Conservation (phyloP, 2,113 vertebrate species). For the Grantiella picta region DNA sequence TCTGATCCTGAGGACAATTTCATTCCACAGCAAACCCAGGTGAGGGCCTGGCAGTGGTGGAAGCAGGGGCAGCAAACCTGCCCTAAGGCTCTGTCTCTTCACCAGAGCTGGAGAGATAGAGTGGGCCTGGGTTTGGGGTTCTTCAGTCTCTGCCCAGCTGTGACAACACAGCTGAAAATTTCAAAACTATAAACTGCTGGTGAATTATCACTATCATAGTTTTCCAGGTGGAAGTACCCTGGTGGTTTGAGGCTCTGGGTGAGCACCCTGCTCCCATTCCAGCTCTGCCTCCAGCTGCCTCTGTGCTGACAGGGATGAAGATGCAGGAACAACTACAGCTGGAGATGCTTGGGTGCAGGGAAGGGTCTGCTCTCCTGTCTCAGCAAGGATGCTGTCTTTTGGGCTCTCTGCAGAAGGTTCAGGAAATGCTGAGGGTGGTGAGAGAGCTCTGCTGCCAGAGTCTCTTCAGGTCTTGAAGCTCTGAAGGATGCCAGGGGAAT, state of each 20-base stretch:
- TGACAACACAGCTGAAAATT: neutral
- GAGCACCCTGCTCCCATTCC: neutral
- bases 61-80: neutral
- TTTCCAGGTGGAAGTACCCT: neutral
- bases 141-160: neutral
- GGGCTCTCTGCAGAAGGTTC: neutral
- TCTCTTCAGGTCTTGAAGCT: neutral
- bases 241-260: neutral
- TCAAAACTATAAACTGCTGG: neutral
- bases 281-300: neutral
- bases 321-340: neutral
- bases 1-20: neutral
- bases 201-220: neutral
- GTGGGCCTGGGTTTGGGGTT: neutral
- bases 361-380: neutral
- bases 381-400: neutral
- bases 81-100: neutral
- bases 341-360: neutral
- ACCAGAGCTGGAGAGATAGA: neutral
- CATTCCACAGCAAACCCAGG: neutral
- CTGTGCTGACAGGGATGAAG: neutral
- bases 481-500: neutral
- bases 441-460: neutral
- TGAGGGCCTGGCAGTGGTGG: neutral
- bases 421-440: neutral